Conservation (phyloP, 2,113 vertebrate genomes). For the Phocoena phocoena region DNA sequence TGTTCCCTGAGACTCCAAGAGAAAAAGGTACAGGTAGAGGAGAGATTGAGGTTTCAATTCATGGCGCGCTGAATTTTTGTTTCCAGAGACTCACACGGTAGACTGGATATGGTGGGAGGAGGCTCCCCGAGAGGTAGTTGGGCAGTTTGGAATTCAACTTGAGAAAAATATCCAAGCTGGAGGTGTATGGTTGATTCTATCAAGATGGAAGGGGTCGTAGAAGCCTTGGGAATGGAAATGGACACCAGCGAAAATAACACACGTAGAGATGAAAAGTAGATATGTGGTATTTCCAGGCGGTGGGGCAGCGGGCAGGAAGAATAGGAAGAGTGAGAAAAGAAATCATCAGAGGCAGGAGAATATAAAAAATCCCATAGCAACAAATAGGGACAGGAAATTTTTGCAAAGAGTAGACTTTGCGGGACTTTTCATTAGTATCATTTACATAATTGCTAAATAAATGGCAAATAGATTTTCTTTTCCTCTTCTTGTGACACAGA, state of each 20-base stretch:
- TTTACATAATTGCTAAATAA: background rate
- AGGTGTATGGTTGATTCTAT: no score
- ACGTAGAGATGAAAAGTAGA: rapidly evolving
- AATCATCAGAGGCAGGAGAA: background rate
- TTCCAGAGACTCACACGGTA: background rate
- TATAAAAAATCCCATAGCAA: background rate
- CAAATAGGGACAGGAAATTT: background rate
- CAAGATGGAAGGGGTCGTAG: background rate
- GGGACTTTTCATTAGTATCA: background rate
- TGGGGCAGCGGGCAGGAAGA: background rate
- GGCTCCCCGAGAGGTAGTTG: rapidly evolving
- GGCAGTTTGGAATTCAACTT: background rate
- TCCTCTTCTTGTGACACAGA: background rate
- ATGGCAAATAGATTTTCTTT: background rate
- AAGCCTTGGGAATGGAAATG: background rate
- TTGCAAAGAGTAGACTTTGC: background rate
- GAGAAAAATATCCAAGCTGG: background rate
- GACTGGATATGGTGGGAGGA: no score
- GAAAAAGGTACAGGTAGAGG: background rate
- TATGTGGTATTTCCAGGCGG: no score
- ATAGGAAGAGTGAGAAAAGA: background rate
- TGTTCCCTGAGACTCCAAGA: background rate
- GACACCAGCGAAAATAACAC: rapidly evolving
- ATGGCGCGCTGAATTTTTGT: background rate
- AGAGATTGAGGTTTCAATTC: background rate